phyloP scores from a whole-genome alignment of 2,797 vertebrate species.

The Rhynchotus rufescens region DNA sequence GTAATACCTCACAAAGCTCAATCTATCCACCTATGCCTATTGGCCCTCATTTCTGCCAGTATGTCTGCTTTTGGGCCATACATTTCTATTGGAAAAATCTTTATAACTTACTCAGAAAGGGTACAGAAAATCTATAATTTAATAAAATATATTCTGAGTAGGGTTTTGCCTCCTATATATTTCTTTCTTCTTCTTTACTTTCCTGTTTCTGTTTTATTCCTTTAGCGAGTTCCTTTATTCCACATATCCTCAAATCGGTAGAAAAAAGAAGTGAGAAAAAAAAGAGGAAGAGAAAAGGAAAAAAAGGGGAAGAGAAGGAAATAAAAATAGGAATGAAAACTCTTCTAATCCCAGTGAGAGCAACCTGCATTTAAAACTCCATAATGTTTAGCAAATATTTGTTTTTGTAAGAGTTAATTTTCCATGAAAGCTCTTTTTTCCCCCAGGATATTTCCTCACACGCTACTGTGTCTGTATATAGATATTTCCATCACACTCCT shows the following conservation, averaged over 20 bases:
- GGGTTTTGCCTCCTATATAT: not conserved
- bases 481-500: slow-evolving; percentile 32
- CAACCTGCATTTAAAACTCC: not conserved
- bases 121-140: not conserved
- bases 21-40: not conserved
- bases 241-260: accelerated
- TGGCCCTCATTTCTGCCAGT: not conserved
- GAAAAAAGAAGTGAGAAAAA: not conserved
- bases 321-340: not conserved
- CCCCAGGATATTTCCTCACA: not conserved
- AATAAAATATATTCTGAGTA: not conserved
- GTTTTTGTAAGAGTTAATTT: not conserved
- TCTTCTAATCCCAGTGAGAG: not conserved
- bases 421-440: not conserved
- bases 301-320: not conserved
- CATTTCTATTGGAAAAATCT: not conserved
- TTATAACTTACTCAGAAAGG: not conserved
- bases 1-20: not conserved
- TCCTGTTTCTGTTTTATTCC: not conserved
- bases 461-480: not conserved
- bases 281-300: not conserved
- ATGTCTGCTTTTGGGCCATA: not conserved
- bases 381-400: not conserved
- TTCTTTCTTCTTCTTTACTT: not conserved
- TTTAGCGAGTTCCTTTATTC: not conserved